Evolutionary conservation across 2,888 invertebrate genomes (phyloP).

Genomic region (Tetrapedia diversipes): DNA sequence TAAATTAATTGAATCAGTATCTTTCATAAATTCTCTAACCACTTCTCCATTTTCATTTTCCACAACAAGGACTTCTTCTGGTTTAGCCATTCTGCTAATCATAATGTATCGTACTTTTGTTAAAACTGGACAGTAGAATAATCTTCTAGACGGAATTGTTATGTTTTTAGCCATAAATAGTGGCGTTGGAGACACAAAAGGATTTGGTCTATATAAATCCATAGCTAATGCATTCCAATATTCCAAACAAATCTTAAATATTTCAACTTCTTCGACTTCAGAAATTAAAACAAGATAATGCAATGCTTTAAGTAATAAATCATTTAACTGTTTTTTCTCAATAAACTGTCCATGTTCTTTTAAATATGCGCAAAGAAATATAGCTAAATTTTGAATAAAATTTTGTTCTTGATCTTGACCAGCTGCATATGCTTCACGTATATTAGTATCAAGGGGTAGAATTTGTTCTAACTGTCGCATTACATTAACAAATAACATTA

Average conservation of each 20-base stretch:
- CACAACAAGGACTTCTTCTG: conserved; percentile 99
- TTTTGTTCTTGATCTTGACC: conserved; percentile 99
- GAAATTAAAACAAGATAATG: conserved; percentile 96
- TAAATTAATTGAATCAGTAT: conserved; percentile 99
- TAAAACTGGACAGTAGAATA: conserved; percentile 91
- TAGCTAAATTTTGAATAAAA: conserved; percentile 98
- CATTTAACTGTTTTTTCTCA: conserved; percentile 91
- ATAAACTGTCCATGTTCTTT: conserved; percentile 97
- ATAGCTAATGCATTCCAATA: conserved; percentile 98
- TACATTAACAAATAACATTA: conserved; percentile 94
- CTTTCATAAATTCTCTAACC: conserved; percentile 99
- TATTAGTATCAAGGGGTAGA: conserved; percentile 95
- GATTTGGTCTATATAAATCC: conserved; percentile 95
- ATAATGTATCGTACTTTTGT: conserved; percentile 97
- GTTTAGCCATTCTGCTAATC: conserved; percentile 99
- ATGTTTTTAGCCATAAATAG: conserved; percentile 79
- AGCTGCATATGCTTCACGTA: conserved; percentile 95
- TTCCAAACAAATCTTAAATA: conserved; percentile 99
- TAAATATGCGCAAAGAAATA: conserved; percentile 98
- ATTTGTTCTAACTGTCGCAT: conserved; percentile 96
- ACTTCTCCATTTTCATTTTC: conserved; percentile 99
- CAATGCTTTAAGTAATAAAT: conserved; percentile 91
- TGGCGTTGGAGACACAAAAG: conserved; percentile 85
- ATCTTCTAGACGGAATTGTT: conserved; percentile 85
- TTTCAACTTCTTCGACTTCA: conserved; percentile 99